These are phyloP conservation scores for Platycercus adscitus DNA, from an alignment of 2,113 vertebrate genomes.

Conservation along the genomic window DNA sequence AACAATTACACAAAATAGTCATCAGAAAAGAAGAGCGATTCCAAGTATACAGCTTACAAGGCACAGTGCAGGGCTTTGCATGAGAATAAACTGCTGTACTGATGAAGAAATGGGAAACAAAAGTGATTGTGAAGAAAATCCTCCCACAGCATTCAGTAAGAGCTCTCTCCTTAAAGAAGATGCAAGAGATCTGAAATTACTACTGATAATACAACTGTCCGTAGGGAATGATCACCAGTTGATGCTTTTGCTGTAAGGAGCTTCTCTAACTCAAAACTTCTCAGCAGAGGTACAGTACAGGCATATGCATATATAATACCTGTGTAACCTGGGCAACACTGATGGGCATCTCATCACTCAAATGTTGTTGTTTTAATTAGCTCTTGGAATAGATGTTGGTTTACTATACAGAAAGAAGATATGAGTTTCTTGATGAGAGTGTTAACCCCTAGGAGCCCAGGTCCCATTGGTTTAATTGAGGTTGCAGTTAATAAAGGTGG, in stretches of 20 bases:
- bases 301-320: not conserved
- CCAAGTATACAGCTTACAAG: not conserved
- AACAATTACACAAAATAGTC: not conserved
- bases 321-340: not conserved
- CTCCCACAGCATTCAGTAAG: not conserved
- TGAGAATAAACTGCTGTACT: not conserved
- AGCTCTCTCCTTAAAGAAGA: not conserved
- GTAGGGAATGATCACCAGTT: not conserved
- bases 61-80: not conserved
- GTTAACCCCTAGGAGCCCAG: not conserved
- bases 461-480: not conserved
- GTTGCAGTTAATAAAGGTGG: not conserved
- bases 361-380: not conserved
- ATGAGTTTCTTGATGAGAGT: not conserved
- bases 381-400: not conserved
- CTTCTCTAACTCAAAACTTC: not conserved
- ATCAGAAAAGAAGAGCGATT: not conserved
- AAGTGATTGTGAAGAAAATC: not conserved
- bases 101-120: not conserved
- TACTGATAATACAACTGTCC: not conserved
- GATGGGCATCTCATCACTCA: not conserved
- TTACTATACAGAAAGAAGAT: not conserved
- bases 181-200: not conserved
- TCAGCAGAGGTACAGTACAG: not conserved
- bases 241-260: not conserved